Percentiles rank a stretch among this genome's conserved stretches.
Evolutionary conservation across 2,113 vertebrate species (phyloP).

Genomic region (Zeus faber): DNA sequence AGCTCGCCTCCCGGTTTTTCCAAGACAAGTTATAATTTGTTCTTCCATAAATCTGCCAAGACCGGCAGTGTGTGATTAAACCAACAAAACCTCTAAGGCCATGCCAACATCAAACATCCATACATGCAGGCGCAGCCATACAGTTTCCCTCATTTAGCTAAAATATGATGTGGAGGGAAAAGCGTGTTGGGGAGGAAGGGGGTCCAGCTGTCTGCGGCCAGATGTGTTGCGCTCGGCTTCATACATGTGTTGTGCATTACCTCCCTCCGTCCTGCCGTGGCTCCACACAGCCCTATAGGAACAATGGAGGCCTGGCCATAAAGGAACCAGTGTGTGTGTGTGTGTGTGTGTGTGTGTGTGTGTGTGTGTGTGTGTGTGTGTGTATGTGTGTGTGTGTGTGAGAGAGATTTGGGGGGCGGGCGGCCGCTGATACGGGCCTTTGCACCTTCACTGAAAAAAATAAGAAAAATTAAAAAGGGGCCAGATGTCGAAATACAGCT

Average conservation of each 20-base stretch:
- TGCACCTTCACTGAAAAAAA: slow-evolving; percentile 56
- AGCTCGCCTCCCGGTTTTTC: slow-evolving; percentile 50
- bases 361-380: neutral
- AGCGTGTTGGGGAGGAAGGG: slow-evolving; percentile 1
- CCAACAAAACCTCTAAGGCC: slow-evolving; percentile 60
- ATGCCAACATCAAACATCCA: slow-evolving; percentile 68
- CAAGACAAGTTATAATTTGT: slow-evolving; percentile 59
- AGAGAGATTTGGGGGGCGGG: slow-evolving; percentile 38
- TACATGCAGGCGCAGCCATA: slow-evolving; percentile 50
- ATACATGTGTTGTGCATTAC: slow-evolving; percentile 67
- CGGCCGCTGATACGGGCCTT: slow-evolving; percentile 49
- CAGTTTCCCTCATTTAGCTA: slow-evolving; percentile 58
- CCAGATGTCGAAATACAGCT: slow-evolving; percentile 66
- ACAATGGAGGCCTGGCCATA: slow-evolving; percentile 66
- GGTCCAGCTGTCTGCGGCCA: slow-evolving; percentile 63
- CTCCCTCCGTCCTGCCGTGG: slow-evolving; percentile 41
- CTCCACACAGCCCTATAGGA: slow-evolving; percentile 57
- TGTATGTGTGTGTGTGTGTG: slow-evolving; percentile 26
- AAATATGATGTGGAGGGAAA: slow-evolving; percentile 29
- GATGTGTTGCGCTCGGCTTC: slow-evolving; percentile 67
- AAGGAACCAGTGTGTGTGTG: slow-evolving; percentile 22
- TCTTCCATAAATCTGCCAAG: slow-evolving; percentile 70
- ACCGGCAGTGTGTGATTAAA: slow-evolving; percentile 66
- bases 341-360: neutral
- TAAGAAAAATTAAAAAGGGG: slow-evolving; percentile 24